A percentile compares a stretch with the other conserved stretches of the same genome.
Evolutionary conservation across 2,797 vertebrate genomes (phyloP).

Genomic region (Simalia tracyae): DNA sequence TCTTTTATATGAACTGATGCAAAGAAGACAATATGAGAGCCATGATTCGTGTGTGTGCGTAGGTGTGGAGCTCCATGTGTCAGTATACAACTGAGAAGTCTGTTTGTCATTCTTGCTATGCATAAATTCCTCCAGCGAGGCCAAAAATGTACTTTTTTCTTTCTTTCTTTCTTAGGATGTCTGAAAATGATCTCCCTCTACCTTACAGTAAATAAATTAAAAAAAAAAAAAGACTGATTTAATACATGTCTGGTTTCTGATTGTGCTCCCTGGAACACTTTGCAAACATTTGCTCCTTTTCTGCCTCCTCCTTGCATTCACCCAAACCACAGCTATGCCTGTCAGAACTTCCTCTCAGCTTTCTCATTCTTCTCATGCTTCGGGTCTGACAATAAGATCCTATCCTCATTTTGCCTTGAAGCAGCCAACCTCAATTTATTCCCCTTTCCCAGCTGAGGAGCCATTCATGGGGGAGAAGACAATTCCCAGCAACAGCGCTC

Average conservation of each 20-base stretch:
- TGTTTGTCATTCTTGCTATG: conserved; percentile 38
- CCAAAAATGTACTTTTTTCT: background rate
- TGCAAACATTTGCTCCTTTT: conserved; percentile 46
- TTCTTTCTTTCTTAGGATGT: background rate
- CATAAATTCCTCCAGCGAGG: conserved; percentile 19
- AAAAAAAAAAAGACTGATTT: conserved; percentile 49
- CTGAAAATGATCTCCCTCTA: conserved; percentile 60
- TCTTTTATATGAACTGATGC: conserved; percentile 48
- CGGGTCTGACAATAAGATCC: conserved; percentile 54
- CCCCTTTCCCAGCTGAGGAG: conserved; percentile 49
- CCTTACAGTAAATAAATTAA: conserved; percentile 56
- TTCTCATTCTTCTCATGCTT: conserved; percentile 33
- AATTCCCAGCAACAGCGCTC: background rate
- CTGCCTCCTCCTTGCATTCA: conserved; percentile 24
- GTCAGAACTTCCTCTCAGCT: conserved; percentile 12
- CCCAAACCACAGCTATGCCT: conserved; percentile 31
- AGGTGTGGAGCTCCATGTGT: conserved; percentile 42
- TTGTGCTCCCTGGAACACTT: conserved; percentile 56
- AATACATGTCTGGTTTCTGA: conserved; percentile 59
- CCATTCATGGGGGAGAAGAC: conserved; percentile 30
- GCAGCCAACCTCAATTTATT: conserved; percentile 35
- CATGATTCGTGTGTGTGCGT: conserved; percentile 42
- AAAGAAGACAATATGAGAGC: conserved; percentile 61
- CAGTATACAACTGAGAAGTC: conserved; percentile 35
- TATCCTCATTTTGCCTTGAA: conserved; percentile 35